These are phyloP conservation scores for Ovis canadensis DNA, from an alignment of 2,113 vertebrate species.

Conservation along the genomic window DNA sequence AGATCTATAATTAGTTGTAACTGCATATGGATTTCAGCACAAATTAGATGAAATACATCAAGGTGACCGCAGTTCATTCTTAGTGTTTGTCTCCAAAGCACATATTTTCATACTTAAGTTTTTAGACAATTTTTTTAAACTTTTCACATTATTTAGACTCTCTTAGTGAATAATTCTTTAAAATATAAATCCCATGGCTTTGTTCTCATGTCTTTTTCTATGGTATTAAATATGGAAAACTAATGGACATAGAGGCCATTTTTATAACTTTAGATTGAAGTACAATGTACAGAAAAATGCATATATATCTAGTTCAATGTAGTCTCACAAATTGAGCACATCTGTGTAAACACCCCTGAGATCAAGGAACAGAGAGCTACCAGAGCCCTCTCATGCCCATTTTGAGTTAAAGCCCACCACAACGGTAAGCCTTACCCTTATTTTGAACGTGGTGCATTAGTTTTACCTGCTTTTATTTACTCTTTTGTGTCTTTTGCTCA, in stretches of 20 bases:
- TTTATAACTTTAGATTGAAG: background rate
- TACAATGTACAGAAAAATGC: background rate
- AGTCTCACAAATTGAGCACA: background rate
- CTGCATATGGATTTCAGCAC: background rate
- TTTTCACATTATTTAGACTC: background rate
- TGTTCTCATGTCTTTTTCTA: slow-evolving; percentile 22
- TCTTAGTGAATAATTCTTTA: background rate
- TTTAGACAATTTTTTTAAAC: background rate
- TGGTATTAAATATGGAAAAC: background rate
- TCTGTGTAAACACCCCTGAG: background rate
- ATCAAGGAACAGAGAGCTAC: background rate
- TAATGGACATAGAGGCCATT: background rate
- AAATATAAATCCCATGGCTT: slow-evolving; percentile 5
- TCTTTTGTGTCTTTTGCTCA: background rate
- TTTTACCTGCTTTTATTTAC: background rate
- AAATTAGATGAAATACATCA: background rate
- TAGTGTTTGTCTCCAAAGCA: background rate
- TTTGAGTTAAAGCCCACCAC: background rate
- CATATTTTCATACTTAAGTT: background rate
- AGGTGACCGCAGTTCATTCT: background rate
- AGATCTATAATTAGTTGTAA: background rate
- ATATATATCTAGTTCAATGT: background rate
- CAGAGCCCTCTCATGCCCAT: background rate
- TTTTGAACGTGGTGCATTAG: background rate
- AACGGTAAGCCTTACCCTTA: background rate